Percentiles rank a stretch among this genome's conserved stretches.
These are phyloP conservation scores for Corythaixoides concolor DNA, from an alignment of 2,113 vertebrate species.

Conservation along the genomic window DNA sequence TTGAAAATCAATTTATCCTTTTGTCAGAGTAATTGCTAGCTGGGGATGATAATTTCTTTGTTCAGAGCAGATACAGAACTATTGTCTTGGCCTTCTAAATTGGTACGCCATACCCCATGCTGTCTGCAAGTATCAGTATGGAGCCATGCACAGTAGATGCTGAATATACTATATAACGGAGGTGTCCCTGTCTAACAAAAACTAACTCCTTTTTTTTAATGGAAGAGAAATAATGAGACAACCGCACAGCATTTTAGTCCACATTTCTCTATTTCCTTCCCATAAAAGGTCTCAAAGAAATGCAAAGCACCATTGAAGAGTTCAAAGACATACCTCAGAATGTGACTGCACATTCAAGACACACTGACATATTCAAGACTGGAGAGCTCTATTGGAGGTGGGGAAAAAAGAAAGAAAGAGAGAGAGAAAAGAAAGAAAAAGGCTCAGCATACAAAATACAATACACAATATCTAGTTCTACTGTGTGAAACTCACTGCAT, in stretches of 20 bases:
- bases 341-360: conserved; percentile 55
- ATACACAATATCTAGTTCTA: conserved; percentile 22
- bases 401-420: neutral
- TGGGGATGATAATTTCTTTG: conserved; percentile 25
- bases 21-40: conserved; percentile 6
- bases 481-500: conserved; percentile 22
- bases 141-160: neutral
- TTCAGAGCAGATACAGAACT: neutral
- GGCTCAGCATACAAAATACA: conserved; percentile 15
- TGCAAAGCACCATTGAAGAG: conserved; percentile 59
- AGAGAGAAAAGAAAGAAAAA: neutral
- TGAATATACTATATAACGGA: neutral
- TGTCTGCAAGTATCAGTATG: neutral
- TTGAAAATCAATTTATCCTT: conserved; percentile 32
- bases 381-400: conserved; percentile 53
- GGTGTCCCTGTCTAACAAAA: conserved; percentile 38
- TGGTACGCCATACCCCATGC: neutral
- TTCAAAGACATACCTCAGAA: conserved; percentile 58
- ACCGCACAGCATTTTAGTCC: conserved; percentile 23
- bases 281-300: conserved; percentile 64
- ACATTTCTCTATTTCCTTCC: conserved; percentile 48
- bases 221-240: conserved; percentile 45
- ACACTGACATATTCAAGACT: conserved; percentile 35
- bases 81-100: conserved; percentile 39
- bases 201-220: neutral